Conservation (phyloP, 1,140 invertebrate species). For the Leguminivora glycinivorella region DNA sequence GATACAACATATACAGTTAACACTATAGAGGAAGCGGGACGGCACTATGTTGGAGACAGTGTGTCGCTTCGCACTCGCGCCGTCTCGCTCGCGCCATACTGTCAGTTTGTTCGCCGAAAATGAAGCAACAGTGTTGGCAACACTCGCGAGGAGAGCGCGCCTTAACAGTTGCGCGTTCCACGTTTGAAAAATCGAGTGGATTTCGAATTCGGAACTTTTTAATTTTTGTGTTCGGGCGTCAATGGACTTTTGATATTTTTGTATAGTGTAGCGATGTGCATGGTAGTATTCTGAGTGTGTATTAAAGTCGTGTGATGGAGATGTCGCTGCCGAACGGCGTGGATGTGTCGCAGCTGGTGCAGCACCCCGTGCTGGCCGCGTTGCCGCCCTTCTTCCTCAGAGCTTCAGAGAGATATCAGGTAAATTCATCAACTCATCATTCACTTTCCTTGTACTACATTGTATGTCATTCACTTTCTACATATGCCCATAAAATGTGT, state of each 20-base stretch:
- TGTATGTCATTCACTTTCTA: too few species aligned
- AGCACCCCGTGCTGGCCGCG: constrained; percentile 89
- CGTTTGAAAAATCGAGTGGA: constrained; percentile 30
- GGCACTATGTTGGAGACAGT: constrained; percentile 60
- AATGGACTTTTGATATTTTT: constrained; percentile 18
- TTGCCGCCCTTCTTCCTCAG: constrained; percentile 91
- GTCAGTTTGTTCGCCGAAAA: constrained; percentile 50
- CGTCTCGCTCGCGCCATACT: constrained; percentile 53
- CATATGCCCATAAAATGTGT: too few species aligned
- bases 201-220: constrained; percentile 32
- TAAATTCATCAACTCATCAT: constrained; percentile 38
- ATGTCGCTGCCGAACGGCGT: constrained; percentile 90
- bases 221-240: constrained; percentile 26
- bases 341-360: constrained; percentile 89
- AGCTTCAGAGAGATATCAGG: constrained; percentile 94
- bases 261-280: constrained; percentile 31
- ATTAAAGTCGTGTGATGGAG: constrained; percentile 47
- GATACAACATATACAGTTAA: constrained; percentile 77
- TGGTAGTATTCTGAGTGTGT: constrained; percentile 20
- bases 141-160: constrained; percentile 48
- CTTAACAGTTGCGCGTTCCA: constrained; percentile 46
- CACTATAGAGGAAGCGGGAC: constrained; percentile 59
- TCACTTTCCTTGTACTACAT: neutral
- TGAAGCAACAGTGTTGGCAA: constrained; percentile 67
- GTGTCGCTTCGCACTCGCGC: constrained; percentile 62